Base-by-base conservation (phyloP, 2,113 vertebrate genomes). In the Tympanuchus pallidicinctus region DNA sequence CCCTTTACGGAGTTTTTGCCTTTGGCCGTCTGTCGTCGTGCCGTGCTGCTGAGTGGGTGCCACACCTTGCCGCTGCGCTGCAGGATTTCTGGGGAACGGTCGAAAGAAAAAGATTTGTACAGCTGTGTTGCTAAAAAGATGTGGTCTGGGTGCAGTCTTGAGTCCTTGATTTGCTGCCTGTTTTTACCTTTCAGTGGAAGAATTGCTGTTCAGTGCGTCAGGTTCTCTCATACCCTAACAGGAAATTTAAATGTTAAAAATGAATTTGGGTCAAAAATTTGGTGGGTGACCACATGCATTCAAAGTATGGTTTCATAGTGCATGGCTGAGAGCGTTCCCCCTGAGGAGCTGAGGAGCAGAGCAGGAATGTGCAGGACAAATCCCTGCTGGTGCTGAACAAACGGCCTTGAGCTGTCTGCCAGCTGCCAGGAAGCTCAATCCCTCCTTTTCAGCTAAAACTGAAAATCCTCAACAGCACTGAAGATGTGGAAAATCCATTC, bases 341-440 rank as follows among this genome's bases (percentile, higher is more conserved):
- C 38, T 28, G 15, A 4, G 3, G 52, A 82, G 48, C 17, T 34
- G n/a, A 21, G 60, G 42, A 82, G 27, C 71, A 28, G 56, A 47
- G 65, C 40, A 72, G 42, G 30, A 74, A 36, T 0, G 0, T 1
- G 6, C 2, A 22, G 48, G 66, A 76, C 54, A 70, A 34, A 73
- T 54, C 36, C 27, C 13, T 42, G 47, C 69, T 42, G 3, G 2
- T 14, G 2, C 56, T n/a, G 15, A 48, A 67, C 75, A n/a, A 47
- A 75, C 6, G 43, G 45, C 36, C 38, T 40, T 69, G 59, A 63
- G 34, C 32, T 40, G 10, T 50, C n/a, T 64, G 30, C 73, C 45
- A 7, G 11, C 48, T 63, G 47, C 45, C 32, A 16, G 40, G 59
- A 30, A 64, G 59, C 42, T 54, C 10, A 60, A 78, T 59, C 15